Percentiles rank a stretch among this genome's conserved stretches.
Evolutionary conservation across 1,140 invertebrate species (phyloP).

Genomic region (Periplaneta americana): DNA sequence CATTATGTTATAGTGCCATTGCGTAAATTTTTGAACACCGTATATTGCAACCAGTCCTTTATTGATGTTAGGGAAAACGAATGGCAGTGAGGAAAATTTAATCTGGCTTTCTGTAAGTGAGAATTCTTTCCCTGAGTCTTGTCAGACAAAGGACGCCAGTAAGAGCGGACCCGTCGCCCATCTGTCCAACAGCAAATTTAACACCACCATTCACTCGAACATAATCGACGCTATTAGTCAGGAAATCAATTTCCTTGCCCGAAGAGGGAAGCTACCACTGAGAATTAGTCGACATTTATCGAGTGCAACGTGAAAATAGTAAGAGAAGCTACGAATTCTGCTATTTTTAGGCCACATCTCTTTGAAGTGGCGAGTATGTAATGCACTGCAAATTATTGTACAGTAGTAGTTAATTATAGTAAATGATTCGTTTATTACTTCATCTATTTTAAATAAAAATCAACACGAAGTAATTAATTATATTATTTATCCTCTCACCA

Average conservation of each 20-base stretch:
- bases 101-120: background rate
- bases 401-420: no score
- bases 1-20: no score
- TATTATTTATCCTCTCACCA: no score
- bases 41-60: background rate
- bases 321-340: no score
- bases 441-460: no score
- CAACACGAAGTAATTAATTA: no score
- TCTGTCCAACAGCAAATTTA: background rate
- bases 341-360: no score
- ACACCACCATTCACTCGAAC: background rate
- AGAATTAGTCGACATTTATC: no score
- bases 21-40: background rate
- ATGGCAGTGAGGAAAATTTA: background rate
- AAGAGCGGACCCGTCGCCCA: background rate
- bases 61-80: background rate
- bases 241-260: background rate
- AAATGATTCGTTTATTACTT: no score
- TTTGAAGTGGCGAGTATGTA: no score
- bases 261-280: background rate
- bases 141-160: background rate
- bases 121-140: background rate
- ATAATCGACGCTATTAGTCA: background rate
- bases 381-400: no score
- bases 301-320: no score